phyloP scores from a whole-genome alignment of 2,888 invertebrate species.

The Zelleria hepariella region DNA sequence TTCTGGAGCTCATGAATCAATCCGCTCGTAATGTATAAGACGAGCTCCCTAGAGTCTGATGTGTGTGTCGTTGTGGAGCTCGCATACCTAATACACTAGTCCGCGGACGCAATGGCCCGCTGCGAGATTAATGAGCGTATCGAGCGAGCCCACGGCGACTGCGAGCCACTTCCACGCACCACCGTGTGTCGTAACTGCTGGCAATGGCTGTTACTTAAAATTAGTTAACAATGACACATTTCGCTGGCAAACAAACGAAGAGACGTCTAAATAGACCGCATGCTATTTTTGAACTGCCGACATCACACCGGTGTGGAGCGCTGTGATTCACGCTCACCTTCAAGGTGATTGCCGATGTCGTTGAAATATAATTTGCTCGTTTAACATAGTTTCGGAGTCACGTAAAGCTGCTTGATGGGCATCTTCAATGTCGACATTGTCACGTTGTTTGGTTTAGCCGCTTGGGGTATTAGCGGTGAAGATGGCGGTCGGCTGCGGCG shows the following conservation, averaged over 20 bases:
- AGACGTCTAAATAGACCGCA: conserved; percentile 66
- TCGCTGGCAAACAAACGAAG: conserved; percentile 69
- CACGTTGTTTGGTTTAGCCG: background rate
- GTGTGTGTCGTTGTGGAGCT: background rate
- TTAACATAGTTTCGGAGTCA: background rate
- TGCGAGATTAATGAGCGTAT: conserved; percentile 33
- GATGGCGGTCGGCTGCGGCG: conserved; percentile 22
- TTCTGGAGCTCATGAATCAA: conserved; percentile 40
- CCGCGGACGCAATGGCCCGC: background rate
- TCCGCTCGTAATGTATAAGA: conserved; percentile 10
- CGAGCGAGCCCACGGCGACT: conserved; percentile 24
- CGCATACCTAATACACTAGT: background rate
- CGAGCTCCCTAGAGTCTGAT: conserved; percentile 13
- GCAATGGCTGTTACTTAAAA: conserved; percentile 65
- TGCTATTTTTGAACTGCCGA: conserved; percentile 61
- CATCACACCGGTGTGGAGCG: conserved; percentile 60
- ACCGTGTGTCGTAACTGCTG: conserved; percentile 59
- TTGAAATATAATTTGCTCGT: background rate
- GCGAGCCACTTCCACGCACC: conserved; percentile 30
- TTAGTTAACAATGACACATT: conserved; percentile 73
- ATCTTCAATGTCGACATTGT: background rate
- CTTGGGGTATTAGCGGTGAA: background rate
- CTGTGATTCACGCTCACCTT: conserved; percentile 63
- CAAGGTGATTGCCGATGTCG: conserved; percentile 41
- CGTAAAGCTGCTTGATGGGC: background rate